These are phyloP conservation scores for Byasa hedistus DNA, from an alignment of 2,888 invertebrate genomes.

Conservation along the genomic window DNA sequence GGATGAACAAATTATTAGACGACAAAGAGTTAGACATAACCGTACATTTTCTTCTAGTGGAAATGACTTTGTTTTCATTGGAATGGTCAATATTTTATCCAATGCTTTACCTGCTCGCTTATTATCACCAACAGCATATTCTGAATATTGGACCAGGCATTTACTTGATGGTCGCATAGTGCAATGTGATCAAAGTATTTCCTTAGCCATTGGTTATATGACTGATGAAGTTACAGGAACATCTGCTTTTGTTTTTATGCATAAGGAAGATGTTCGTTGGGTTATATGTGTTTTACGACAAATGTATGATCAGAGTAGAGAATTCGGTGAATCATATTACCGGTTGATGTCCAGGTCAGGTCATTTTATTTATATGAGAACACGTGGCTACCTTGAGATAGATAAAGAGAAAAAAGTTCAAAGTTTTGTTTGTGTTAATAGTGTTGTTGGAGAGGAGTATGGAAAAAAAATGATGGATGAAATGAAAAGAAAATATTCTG, in stretches of 20 bases:
- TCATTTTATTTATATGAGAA: constrained; percentile 91
- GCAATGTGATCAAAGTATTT: constrained; percentile 94
- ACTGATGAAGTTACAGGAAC: constrained; percentile 92
- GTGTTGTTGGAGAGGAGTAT: constrained; percentile 87
- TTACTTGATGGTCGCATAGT: constrained; percentile 93
- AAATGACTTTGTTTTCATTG: constrained; percentile 84
- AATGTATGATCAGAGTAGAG: constrained; percentile 92
- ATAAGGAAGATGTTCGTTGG: constrained; percentile 93
- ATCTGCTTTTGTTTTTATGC: constrained; percentile 94
- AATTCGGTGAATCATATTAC: constrained; percentile 92
- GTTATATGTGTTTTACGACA: constrained; percentile 92
- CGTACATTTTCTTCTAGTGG: constrained; percentile 78
- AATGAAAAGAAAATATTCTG: constrained; percentile 90
- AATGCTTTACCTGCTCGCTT: constrained; percentile 78
- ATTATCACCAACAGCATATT: constrained; percentile 82
- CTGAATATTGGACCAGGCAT: constrained; percentile 95
- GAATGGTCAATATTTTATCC: constrained; percentile 84
- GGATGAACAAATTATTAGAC: constrained; percentile 74
- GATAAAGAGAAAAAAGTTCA: constrained; percentile 88
- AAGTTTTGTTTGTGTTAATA: constrained; percentile 93
- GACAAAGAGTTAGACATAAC: constrained; percentile 76
- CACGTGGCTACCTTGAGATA: constrained; percentile 91
- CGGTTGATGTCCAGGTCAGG: constrained; percentile 89
- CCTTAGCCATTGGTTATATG: constrained; percentile 93
- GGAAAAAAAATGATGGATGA: constrained; percentile 86